Percentiles rank a stretch among this genome's conserved stretches.
Evolutionary conservation across 2,797 vertebrate species (phyloP).

Genomic region (Rhyacichthys aspro): DNA sequence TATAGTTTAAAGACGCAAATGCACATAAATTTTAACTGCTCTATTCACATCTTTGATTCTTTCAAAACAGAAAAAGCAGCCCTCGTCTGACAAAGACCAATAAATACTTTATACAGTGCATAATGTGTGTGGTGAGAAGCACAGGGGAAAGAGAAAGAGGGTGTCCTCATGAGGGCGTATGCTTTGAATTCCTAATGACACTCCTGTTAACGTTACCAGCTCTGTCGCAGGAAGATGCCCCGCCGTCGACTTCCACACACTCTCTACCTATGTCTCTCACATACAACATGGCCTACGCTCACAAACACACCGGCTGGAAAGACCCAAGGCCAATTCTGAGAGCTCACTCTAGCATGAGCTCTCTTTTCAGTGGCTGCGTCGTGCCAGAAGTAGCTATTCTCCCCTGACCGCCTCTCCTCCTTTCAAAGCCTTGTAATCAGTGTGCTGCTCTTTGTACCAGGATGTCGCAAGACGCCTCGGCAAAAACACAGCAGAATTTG

Average conservation of each 20-base stretch:
- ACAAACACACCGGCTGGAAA: conserved; percentile 56
- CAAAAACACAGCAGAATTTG: conserved; percentile 73
- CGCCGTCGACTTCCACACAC: conserved; percentile 60
- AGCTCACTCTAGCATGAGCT: conserved; percentile 79
- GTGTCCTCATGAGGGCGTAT: conserved; percentile 82
- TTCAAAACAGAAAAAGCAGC: conserved; percentile 71
- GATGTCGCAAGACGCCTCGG: conserved; percentile 72
- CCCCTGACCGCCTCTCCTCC: conserved; percentile 74
- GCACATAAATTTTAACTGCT: conserved; percentile 37
- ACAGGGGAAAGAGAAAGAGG: conserved; percentile 78
- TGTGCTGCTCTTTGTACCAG: conserved; percentile 75
- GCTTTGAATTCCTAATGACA: conserved; percentile 88
- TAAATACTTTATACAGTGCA: conserved; percentile 88
- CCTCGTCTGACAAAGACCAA: conserved; percentile 82
- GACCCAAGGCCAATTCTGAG: conserved; percentile 73
- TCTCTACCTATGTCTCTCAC: conserved; percentile 50
- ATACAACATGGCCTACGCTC: conserved; percentile 31
- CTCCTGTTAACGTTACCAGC: conserved; percentile 80
- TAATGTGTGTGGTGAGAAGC: conserved; percentile 82
- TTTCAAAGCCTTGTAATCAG: conserved; percentile 81
- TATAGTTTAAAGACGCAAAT: conserved; percentile 28
- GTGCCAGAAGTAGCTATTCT: conserved; percentile 80
- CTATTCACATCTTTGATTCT: conserved; percentile 69
- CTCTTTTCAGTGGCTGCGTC: conserved; percentile 79
- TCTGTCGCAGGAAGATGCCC: conserved; percentile 62